phyloP scores from a whole-genome alignment of 2,797 vertebrate species.

The Tiaroga cobitis region DNA sequence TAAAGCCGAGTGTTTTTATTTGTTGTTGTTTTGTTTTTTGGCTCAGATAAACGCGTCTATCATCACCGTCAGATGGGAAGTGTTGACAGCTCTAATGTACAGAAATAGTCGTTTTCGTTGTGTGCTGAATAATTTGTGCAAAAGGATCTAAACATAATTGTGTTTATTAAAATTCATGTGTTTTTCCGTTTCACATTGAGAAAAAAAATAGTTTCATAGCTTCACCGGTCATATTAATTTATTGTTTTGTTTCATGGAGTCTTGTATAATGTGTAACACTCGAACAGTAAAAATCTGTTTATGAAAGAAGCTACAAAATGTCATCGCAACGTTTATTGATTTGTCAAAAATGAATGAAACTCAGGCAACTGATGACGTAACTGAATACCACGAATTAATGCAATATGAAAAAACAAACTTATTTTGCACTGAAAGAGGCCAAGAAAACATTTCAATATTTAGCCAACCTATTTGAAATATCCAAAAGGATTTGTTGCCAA shows the following conservation, averaged over 20 bases:
- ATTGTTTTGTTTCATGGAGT: slow-evolving; percentile 90
- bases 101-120: slow-evolving; percentile 82
- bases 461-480: not conserved
- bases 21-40: slow-evolving; percentile 7
- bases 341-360: not conserved
- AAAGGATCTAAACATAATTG: slow-evolving; percentile 88
- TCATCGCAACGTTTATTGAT: slow-evolving; percentile 38
- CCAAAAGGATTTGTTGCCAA: not conserved
- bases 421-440: not conserved
- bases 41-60: slow-evolving; percentile 63
- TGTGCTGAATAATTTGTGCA: slow-evolving; percentile 93
- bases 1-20: slow-evolving; percentile 50
- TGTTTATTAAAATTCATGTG: slow-evolving; percentile 87
- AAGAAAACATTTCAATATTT: not conserved
- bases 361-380: slow-evolving; percentile 8
- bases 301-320: slow-evolving; percentile 75
- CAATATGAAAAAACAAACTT: not conserved
- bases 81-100: slow-evolving; percentile 68
- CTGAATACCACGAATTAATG: not conserved
- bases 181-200: slow-evolving; percentile 89
- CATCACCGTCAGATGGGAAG: slow-evolving; percentile 67
- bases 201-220: slow-evolving; percentile 90
- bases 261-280: slow-evolving; percentile 94
- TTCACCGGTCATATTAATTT: slow-evolving; percentile 94
- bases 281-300: slow-evolving; percentile 97